phyloP scores from a whole-genome alignment of 2,888 invertebrate species.

The Chorisops tibialis region DNA sequence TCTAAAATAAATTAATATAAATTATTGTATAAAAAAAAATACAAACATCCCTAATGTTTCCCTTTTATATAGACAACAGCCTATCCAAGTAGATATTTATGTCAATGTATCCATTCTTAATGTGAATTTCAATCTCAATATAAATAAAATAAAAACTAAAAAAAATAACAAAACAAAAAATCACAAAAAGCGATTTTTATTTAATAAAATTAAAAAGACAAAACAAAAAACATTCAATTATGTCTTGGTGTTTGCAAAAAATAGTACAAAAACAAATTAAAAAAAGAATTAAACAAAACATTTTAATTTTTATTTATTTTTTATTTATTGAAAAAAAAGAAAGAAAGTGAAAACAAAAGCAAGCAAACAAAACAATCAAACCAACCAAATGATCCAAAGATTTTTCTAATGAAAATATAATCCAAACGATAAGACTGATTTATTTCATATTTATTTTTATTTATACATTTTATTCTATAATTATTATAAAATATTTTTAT shows the following conservation, averaged over 20 bases:
- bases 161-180: conserved; percentile 19
- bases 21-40: too few relatives aligned
- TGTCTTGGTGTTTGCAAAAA: not conserved
- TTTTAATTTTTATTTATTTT: not conserved
- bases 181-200: conserved; percentile 21
- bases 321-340: not conserved
- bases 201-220: conserved; percentile 1
- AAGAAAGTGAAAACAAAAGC: not conserved
- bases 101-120: conserved; percentile 26
- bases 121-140: conserved; percentile 15
- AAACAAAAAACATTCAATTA: not conserved
- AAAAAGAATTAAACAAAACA: not conserved
- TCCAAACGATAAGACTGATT: too few relatives aligned
- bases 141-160: conserved; percentile 17
- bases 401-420: too few relatives aligned
- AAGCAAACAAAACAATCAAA: too few relatives aligned
- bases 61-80: conserved; percentile 12
- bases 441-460: too few relatives aligned
- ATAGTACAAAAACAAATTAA: not conserved
- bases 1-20: too few relatives aligned
- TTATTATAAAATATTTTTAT: too few relatives aligned
- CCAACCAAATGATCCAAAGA: too few relatives aligned
- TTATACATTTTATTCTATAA: too few relatives aligned
- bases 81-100: conserved; percentile 20
- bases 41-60: conserved; percentile 8